Conservation (phyloP, 2,888 invertebrate species). For the Lagria hirta region DNA sequence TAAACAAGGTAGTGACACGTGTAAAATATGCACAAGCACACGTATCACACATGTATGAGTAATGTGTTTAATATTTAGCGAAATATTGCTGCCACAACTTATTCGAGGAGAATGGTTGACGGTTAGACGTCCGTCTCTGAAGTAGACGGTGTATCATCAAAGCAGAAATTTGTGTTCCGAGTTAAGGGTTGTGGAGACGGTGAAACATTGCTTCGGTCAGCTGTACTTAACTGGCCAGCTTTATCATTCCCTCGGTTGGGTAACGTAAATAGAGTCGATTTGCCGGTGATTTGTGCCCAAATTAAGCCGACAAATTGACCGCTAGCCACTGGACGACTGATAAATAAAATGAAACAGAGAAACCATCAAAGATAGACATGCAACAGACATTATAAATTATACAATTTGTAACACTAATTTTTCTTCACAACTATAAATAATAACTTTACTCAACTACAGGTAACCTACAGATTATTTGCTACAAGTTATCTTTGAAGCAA, state of each 20-base stretch:
- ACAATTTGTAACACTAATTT: too few relatives aligned
- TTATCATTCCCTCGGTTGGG: slow-evolving; percentile 38
- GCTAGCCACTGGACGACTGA: slow-evolving; percentile 30
- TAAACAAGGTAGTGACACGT: slow-evolving; percentile 50
- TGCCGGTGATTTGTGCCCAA: slow-evolving; percentile 47
- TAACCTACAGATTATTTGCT: too few relatives aligned
- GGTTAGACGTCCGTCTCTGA: not conserved
- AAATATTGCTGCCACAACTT: slow-evolving; percentile 34
- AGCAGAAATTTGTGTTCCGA: slow-evolving; percentile 5
- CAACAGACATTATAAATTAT: too few relatives aligned
- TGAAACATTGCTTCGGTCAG: slow-evolving; percentile 49
- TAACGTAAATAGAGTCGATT: slow-evolving; percentile 45
- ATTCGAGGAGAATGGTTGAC: slow-evolving; percentile 1
- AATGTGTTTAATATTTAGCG: slow-evolving; percentile 47
- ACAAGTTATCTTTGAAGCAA: too few relatives aligned
- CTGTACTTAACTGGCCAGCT: slow-evolving; percentile 48
- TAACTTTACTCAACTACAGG: too few relatives aligned
- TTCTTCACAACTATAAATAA: too few relatives aligned
- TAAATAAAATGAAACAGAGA: slow-evolving; percentile 25
- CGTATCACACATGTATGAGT: slow-evolving; percentile 44
- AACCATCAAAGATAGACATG: slow-evolving; percentile 17
- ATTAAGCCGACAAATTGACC: slow-evolving; percentile 44
- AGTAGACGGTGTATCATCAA: slow-evolving; percentile 4
- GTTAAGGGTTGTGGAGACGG: slow-evolving; percentile 33
- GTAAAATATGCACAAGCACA: slow-evolving; percentile 51